phyloP scores from a whole-genome alignment of 2,888 invertebrate genomes.

The Trachelus tabidus region DNA sequence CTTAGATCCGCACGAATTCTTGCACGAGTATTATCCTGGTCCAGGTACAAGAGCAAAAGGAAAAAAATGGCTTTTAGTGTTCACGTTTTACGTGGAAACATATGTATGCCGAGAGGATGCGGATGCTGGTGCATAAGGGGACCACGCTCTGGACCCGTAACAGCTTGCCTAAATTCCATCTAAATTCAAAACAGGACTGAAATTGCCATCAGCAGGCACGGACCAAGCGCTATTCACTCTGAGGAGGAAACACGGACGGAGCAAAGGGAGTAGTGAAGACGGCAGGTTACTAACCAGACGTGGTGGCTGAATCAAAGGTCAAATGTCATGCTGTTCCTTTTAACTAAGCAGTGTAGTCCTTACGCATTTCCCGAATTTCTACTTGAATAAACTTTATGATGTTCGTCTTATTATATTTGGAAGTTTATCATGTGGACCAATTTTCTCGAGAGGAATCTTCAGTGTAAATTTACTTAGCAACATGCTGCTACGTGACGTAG shows the following conservation, averaged over 20 bases:
- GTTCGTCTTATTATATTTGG: background rate
- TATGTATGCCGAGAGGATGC: constrained; percentile 14
- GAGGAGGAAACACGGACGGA: constrained; percentile 2
- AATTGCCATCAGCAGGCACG: constrained; percentile 50
- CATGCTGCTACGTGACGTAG: background rate
- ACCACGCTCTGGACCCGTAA: constrained; percentile 31
- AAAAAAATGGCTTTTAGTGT: background rate
- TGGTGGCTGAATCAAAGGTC: background rate
- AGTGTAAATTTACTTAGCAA: background rate
- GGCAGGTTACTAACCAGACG: background rate
- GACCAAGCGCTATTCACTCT: constrained; percentile 16
- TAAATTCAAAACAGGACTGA: constrained; percentile 54
- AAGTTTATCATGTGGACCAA: background rate
- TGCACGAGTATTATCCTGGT: background rate
- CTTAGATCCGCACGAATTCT: background rate
- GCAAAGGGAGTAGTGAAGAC: background rate
- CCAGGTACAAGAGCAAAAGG: constrained; percentile 1
- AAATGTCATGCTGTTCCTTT: background rate
- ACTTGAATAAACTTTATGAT: background rate
- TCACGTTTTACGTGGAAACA: constrained; percentile 12
- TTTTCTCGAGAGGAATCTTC: background rate
- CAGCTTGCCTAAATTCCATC: constrained; percentile 57
- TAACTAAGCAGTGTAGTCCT: background rate
- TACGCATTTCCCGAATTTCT: background rate
- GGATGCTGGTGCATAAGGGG: constrained; percentile 18